Percentiles rank a stretch among this genome's conserved stretches.
Conservation (phyloP, 2,888 invertebrate species). For the Plebejus argus region DNA sequence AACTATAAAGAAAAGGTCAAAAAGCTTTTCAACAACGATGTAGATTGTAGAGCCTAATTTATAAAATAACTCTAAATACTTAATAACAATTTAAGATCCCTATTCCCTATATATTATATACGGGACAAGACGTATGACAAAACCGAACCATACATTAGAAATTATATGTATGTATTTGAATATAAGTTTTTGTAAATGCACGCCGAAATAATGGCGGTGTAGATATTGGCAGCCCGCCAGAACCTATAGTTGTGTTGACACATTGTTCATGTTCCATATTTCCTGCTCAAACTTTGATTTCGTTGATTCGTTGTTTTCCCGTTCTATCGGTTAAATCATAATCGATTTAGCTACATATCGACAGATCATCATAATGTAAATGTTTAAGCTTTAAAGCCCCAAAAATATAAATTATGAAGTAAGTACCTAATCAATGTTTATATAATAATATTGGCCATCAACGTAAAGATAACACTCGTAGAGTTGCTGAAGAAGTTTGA, state of each 20-base stretch:
- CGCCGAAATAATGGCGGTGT: not conserved
- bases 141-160: not conserved
- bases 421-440: not conserved
- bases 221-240: conserved; percentile 11
- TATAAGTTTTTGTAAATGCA: conserved; percentile 12
- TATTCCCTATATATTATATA: too few relatives aligned
- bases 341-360: not conserved
- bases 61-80: not conserved
- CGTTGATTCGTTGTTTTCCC: not conserved
- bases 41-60: not conserved
- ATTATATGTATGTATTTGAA: not conserved
- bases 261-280: conserved; percentile 21
- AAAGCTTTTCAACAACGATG: not conserved
- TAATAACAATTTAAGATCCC: too few relatives aligned
- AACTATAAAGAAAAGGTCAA: too few relatives aligned
- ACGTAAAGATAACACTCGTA: not conserved
- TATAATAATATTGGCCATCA: not conserved
- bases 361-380: not conserved
- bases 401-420: not conserved
- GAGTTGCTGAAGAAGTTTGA: not conserved
- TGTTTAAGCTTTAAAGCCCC: not conserved
- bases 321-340: not conserved
- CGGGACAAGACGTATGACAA: not conserved
- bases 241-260: conserved; percentile 6
- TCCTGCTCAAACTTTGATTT: conserved; percentile 9